These are phyloP conservation scores for Coranthus polyacanthus DNA, from an alignment of 2,797 vertebrate species.

Conservation along the genomic window DNA sequence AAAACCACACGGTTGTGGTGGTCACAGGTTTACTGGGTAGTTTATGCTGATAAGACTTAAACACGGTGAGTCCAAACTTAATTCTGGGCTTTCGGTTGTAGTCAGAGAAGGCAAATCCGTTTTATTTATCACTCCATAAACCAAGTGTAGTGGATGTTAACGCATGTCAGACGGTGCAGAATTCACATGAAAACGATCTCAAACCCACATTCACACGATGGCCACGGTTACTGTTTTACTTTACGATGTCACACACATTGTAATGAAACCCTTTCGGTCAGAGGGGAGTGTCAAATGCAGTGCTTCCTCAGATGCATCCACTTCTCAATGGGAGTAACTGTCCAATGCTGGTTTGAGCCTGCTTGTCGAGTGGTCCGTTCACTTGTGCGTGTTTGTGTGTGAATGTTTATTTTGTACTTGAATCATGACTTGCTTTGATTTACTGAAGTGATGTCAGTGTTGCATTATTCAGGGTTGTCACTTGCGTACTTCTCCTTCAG, in stretches of 20 bases:
- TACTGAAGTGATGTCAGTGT: conserved; percentile 73
- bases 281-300: conserved; percentile 43
- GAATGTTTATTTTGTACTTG: conserved; percentile 74
- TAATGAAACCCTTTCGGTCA: conserved; percentile 18
- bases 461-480: conserved; percentile 75
- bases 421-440: conserved; percentile 73
- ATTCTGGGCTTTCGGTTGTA: conserved; percentile 12
- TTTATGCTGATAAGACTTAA: conserved; percentile 21
- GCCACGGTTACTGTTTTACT: conserved; percentile 9
- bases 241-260: conserved; percentile 14
- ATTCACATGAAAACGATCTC: conserved; percentile 11
- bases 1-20: conserved; percentile 28
- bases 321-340: conserved; percentile 24
- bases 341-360: conserved; percentile 47
- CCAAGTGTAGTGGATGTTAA: conserved; percentile 31
- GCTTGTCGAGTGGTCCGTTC: conserved; percentile 53
- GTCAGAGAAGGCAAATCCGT: conserved; percentile 4
- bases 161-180: conserved; percentile 55
- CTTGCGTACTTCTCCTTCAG: conserved; percentile 50
- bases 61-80: neutral
- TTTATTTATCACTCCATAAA: conserved; percentile 42
- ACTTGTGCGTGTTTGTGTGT: conserved; percentile 26
- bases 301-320: conserved; percentile 52
- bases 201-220: neutral
- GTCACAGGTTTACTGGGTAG: conserved; percentile 29